phyloP scores from a whole-genome alignment of 2,797 vertebrate genomes.

The Poeciliopsis paucimaculata region DNA sequence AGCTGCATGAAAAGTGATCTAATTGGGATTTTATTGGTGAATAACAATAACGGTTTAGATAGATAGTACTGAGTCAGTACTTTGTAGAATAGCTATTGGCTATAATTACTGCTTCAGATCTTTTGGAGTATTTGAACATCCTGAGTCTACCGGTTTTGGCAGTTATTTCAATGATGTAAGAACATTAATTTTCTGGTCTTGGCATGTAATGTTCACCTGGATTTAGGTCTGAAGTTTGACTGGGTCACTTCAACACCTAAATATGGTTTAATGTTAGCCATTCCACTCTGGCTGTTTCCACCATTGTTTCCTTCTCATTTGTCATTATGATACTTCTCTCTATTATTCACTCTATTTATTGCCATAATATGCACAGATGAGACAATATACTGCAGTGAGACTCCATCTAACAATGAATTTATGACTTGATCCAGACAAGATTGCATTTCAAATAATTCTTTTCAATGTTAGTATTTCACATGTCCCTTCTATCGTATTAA shows the following conservation, averaged over 20 bases:
- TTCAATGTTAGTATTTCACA: not conserved
- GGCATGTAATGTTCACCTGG: not conserved
- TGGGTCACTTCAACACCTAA: not conserved
- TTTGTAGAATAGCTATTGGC: not conserved
- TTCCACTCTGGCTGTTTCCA: not conserved
- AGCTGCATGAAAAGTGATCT: not conserved
- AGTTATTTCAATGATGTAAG: not conserved
- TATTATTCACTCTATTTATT: not conserved
- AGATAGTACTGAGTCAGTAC: not conserved
- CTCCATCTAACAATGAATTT: not conserved
- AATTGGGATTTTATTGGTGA: not conserved
- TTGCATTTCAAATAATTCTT: not conserved
- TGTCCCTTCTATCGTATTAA: not conserved
- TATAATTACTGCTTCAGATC: not conserved
- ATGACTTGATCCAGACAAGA: not conserved
- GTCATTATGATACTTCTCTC: not conserved
- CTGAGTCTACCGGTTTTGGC: not conserved
- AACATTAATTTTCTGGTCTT: not conserved
- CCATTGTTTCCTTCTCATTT: not conserved
- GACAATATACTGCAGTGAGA: not conserved
- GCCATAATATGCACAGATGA: not conserved
- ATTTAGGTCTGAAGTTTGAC: not conserved
- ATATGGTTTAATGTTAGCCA: not conserved
- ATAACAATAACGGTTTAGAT: not conserved
- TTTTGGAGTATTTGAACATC: not conserved